Percentiles rank a stretch among this genome's conserved stretches.
Evolutionary conservation across 1,140 invertebrate genomes (phyloP).

Genomic region (Rhagoletis pomonella): DNA sequence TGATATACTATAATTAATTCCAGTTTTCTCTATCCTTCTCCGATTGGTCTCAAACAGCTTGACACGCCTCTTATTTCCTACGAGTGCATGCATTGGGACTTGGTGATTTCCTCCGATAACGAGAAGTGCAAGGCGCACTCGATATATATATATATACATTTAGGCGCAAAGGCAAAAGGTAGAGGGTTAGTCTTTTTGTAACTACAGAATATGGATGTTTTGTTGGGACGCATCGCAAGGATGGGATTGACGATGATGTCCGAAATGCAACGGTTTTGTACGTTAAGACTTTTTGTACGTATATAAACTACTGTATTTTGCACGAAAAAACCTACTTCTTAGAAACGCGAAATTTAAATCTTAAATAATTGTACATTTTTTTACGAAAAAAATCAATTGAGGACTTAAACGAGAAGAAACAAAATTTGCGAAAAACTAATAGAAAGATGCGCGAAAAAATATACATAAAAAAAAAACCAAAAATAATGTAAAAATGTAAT

Average conservation of each 20-base stretch:
- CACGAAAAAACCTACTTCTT: not conserved
- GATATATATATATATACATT: not conserved
- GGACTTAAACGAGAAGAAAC: not conserved
- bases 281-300: constrained; percentile 14
- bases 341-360: not conserved
- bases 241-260: not conserved
- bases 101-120: not conserved
- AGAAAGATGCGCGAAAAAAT: not conserved
- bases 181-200: not conserved
- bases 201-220: not conserved
- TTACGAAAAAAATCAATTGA: constrained; percentile 14
- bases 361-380: constrained; percentile 38
- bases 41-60: constrained; percentile 61
- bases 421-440: not conserved
- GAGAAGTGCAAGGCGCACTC: not conserved
- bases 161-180: not conserved
- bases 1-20: constrained; percentile 53
- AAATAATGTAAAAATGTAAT: constrained; percentile 47
- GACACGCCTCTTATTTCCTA: not conserved
- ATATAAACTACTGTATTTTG: not conserved
- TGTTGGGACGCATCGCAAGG: constrained; percentile 4
- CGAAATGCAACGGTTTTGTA: constrained; percentile 53
- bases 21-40: constrained; percentile 71
- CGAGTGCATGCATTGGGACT: not conserved
- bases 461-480: constrained; percentile 1